Base-by-base conservation (phyloP, 2,888 invertebrate species). In the Agrotis exclamationis region DNA sequence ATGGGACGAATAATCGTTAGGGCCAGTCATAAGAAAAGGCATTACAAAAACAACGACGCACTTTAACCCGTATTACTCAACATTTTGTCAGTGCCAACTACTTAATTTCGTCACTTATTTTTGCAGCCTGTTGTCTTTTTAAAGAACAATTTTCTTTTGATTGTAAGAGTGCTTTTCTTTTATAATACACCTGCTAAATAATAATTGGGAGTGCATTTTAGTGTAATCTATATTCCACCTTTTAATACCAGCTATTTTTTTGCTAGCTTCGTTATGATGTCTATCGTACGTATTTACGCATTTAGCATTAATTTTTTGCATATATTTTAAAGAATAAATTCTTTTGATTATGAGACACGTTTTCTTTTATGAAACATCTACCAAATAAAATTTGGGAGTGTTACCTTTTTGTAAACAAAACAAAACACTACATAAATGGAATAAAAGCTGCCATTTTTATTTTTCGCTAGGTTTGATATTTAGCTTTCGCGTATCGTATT, bases 1-100 rank as follows among this genome's bases (percentile, higher is more conserved):
- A 95, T 95, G 91, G 94, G 88, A 88, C 91, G 90, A 92, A 95
- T 96, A 95, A 96, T 96, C 95, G 95, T 95, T 95, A 95, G 94
- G 94, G 93, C 91, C 89, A 93, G 93, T 93, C 93, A 93, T 95
- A 93, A 94, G 93, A 94, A 93, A 93, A 91, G 90, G 89, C 94
- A 93, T 95, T 94, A 95, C 93, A 93, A 95, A 94, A 95, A 95
- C 94, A 94, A 94, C 93, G 92, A 93, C 91, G 93, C 92, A 93
- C 93, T 94, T 91, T 89, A 90, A 88, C 89, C 90, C 88, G 88
- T 93, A 92, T 93, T 93, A 92, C 91, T 92, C 92, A 92, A 92
- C 92, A 90, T 93, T 92, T 93, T 93, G 90, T 90, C 92, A 92
- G 88, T 91, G 92, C 90, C 92, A 93, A 93, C 90, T 91, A 90